A percentile compares a stretch with the other conserved stretches of the same genome.
These are phyloP conservation scores for Diarsia mendica DNA, from an alignment of 2,888 invertebrate genomes.

Conservation along the genomic window DNA sequence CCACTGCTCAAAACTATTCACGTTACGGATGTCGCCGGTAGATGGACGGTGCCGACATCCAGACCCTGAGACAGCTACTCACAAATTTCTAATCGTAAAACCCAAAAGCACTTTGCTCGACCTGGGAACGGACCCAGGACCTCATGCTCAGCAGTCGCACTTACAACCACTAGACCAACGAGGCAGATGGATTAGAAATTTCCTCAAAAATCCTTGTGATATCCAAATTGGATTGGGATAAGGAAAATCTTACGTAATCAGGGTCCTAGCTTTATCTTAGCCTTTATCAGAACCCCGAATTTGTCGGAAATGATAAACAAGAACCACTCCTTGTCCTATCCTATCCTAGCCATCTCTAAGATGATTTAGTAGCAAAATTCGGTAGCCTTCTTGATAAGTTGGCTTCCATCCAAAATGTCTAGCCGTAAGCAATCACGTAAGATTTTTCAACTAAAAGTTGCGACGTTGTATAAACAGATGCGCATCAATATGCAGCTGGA, in stretches of 20 bases:
- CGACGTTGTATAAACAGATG: constrained; percentile 26
- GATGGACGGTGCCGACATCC: too few relatives aligned
- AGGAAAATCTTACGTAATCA: neutral
- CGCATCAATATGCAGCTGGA: constrained; percentile 2
- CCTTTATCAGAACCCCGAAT: neutral
- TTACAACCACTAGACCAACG: neutral
- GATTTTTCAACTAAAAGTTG: constrained; percentile 49
- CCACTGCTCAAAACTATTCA: too few relatives aligned
- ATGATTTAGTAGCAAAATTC: constrained; percentile 60
- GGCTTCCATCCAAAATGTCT: constrained; percentile 63
- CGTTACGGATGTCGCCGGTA: too few relatives aligned
- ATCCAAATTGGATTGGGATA: too few relatives aligned
- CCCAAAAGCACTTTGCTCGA: neutral
- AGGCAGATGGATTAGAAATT: neutral
- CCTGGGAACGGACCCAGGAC: neutral
- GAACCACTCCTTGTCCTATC: neutral
- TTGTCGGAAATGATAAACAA: neutral
- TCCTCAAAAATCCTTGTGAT: neutral
- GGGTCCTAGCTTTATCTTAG: too few relatives aligned
- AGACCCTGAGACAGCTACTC: neutral
- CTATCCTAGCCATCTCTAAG: neutral
- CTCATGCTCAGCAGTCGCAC: neutral
- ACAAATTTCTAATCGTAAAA: neutral
- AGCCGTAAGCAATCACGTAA: constrained; percentile 53
- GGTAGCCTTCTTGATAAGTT: constrained; percentile 44